These are phyloP conservation scores for Romanomermis culicivorax DNA, from an alignment of 2,888 invertebrate genomes.

Conservation along the genomic window DNA sequence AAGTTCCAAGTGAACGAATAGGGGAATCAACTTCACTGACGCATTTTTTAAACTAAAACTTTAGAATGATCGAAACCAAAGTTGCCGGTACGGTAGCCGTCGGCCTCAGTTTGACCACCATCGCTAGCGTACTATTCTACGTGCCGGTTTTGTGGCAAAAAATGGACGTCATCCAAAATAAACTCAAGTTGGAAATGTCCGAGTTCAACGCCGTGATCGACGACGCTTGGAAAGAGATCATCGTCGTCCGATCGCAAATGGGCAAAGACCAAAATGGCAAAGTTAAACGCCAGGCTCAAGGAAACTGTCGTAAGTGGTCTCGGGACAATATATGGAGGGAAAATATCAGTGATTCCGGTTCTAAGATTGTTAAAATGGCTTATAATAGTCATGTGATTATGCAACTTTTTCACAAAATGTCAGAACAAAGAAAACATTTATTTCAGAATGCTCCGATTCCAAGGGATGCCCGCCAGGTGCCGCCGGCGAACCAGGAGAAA, in stretches of 20 bases:
- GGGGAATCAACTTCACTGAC: too few relatives aligned
- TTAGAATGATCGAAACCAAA: too few relatives aligned
- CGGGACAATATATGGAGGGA: not conserved
- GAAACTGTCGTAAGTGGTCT: not conserved
- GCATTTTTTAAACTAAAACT: too few relatives aligned
- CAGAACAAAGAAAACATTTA: too few relatives aligned
- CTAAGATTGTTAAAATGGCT: too few relatives aligned
- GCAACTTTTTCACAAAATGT: too few relatives aligned
- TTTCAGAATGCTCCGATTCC: constrained; percentile 14
- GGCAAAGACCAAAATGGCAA: not conserved
- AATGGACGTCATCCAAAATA: not conserved
- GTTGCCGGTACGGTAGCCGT: not conserved
- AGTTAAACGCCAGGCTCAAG: too few relatives aligned
- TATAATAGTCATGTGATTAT: too few relatives aligned
- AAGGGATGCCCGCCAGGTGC: constrained; percentile 17
- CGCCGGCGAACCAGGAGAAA: constrained; percentile 21
- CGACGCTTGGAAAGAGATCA: not conserved
- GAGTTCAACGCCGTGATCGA: not conserved
- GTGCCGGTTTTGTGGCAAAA: not conserved
- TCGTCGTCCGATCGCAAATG: not conserved
- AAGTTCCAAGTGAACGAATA: too few relatives aligned
- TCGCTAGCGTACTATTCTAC: not conserved
- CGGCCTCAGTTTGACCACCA: not conserved
- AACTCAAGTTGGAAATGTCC: not conserved
- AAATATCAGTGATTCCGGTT: not conserved